phyloP scores from a whole-genome alignment of 2,797 vertebrate species.

The Galago senegalensis region DNA sequence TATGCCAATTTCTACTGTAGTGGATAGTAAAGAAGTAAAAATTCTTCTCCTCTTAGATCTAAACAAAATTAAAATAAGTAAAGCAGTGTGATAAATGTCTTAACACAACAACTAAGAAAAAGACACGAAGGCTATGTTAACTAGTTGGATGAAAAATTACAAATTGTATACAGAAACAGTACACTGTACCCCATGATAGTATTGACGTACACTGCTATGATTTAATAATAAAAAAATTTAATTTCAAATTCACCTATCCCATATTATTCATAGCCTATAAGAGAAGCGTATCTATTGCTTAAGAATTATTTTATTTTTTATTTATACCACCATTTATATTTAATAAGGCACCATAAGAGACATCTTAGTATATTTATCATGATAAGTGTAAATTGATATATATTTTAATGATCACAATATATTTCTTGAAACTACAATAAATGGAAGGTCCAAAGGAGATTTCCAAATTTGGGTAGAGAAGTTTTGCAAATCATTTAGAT shows the following conservation, averaged over 20 bases:
- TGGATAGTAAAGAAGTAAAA: background rate
- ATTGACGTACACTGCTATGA: no score
- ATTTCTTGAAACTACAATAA: background rate
- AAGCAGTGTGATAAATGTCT: background rate
- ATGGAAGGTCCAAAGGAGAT: background rate
- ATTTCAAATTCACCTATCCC: background rate
- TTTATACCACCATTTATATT: background rate
- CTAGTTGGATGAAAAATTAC: no score
- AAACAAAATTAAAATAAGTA: constrained; percentile 14
- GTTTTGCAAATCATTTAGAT: background rate
- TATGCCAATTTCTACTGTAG: no score
- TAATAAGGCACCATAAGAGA: background rate
- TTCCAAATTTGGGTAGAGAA: background rate
- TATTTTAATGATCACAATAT: background rate
- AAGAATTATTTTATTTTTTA: background rate
- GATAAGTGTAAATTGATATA: background rate
- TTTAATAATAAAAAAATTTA: background rate
- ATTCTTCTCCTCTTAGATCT: background rate
- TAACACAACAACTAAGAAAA: no score
- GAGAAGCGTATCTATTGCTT: background rate
- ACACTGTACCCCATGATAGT: no score
- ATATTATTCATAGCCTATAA: no score
- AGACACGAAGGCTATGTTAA: no score
- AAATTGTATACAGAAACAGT: no score
- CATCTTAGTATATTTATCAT: background rate